phyloP scores from a whole-genome alignment of 2,113 vertebrate genomes.

The Hirundichthys speculiger region DNA sequence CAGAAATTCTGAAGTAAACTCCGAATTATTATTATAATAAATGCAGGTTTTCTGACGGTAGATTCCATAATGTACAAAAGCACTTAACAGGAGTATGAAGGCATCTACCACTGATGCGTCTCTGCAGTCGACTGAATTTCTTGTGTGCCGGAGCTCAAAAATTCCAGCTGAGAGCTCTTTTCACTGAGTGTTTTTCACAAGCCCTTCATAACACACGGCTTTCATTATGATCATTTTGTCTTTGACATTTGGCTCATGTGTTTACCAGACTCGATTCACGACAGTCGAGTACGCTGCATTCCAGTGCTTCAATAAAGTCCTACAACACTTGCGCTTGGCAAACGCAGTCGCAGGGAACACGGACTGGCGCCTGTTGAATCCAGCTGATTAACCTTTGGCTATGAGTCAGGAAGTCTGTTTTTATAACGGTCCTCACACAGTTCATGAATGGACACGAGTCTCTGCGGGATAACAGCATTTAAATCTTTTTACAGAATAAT shows the following conservation, averaged over 20 bases:
- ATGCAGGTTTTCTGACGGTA: background rate
- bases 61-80: no score
- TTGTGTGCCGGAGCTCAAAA: background rate
- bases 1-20: background rate
- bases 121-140: background rate
- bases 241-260: slow-evolving; percentile 31
- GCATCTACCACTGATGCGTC: background rate
- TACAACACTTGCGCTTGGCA: slow-evolving; percentile 8
- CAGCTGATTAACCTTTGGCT: slow-evolving; percentile 19
- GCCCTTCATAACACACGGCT: slow-evolving; percentile 13
- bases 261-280: slow-evolving; percentile 42
- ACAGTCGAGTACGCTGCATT: slow-evolving; percentile 25
- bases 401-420: background rate
- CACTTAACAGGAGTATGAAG: no score
- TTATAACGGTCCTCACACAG: slow-evolving; percentile 4
- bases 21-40: no score
- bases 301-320: slow-evolving; percentile 33
- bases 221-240: slow-evolving; percentile 38
- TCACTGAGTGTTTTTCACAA: slow-evolving; percentile 4
- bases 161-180: background rate
- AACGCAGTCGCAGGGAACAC: slow-evolving; percentile 8
- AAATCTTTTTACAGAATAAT: background rate
- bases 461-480: background rate
- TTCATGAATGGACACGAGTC: background rate
- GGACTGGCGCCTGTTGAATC: slow-evolving; percentile 21